A percentile compares a stretch with the other conserved stretches of the same genome.
phyloP scores from a whole-genome alignment of 2,797 vertebrate species.

The Morus bassanus region DNA sequence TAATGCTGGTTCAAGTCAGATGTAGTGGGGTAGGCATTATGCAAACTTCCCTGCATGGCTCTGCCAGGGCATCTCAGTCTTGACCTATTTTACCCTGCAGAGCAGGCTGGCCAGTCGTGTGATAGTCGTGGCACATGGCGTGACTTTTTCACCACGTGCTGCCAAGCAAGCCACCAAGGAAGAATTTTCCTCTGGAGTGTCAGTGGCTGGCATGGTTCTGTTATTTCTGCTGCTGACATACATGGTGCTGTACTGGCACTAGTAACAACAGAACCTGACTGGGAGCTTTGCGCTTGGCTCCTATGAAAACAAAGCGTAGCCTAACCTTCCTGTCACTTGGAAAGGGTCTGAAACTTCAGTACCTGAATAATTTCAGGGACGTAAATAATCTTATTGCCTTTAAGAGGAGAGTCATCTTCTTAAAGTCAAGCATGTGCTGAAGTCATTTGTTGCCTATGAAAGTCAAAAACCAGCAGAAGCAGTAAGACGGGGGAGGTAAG shows the following conservation, averaged over 20 bases:
- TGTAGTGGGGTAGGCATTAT: not conserved
- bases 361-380: not conserved
- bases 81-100: constrained; percentile 14
- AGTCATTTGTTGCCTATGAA: not conserved
- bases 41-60: not conserved
- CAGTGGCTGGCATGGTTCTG: not conserved
- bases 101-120: constrained; percentile 6
- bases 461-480: not conserved
- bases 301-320: not conserved
- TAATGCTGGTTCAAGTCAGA: not conserved
- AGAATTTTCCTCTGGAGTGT: not conserved
- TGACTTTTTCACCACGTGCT: not conserved
- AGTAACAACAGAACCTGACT: not conserved
- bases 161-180: not conserved
- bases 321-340: not conserved
- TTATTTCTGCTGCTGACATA: not conserved
- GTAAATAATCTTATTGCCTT: not conserved
- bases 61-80: constrained; percentile 24
- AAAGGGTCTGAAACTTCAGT: not conserved
- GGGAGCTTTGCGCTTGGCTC: not conserved
- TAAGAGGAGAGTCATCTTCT: not conserved
- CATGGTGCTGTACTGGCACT: not conserved
- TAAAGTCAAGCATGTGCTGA: not conserved
- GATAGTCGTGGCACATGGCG: not conserved
- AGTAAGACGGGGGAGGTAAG: not conserved